These are phyloP conservation scores for Coreius guichenoti DNA, from an alignment of 2,797 vertebrate genomes.

Conservation along the genomic window DNA sequence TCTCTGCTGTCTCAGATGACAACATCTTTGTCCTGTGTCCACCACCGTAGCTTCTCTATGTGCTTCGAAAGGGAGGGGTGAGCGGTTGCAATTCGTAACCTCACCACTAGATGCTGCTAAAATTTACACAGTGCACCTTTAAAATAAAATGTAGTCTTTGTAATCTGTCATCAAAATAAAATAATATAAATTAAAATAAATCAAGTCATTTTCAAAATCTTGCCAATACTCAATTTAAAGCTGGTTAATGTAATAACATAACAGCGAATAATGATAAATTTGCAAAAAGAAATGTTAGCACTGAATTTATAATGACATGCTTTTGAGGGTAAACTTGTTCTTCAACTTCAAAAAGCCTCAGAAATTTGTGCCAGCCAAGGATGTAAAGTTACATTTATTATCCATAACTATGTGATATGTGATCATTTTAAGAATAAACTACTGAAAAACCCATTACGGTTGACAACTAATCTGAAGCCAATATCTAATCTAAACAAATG, in stretches of 20 bases:
- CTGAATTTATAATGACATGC: neutral
- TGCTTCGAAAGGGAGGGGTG: no score
- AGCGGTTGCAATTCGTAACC: no score
- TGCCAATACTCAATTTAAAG: neutral
- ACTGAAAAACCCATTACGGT: neutral
- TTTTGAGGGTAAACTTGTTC: neutral
- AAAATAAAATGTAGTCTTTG: neutral
- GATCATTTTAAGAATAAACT: neutral
- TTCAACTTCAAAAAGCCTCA: neutral
- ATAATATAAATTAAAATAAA: neutral
- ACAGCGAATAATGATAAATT: neutral
- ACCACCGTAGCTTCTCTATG: no score
- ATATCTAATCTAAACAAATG: neutral
- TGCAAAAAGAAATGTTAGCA: neutral
- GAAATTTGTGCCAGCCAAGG: neutral
- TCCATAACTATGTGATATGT: neutral
- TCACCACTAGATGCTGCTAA: no score
- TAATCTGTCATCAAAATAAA: neutral
- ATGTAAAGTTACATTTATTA: neutral
- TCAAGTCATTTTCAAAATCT: neutral
- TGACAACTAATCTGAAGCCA: neutral
- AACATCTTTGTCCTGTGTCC: no score
- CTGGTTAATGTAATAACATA: neutral
- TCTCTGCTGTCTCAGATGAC: no score
- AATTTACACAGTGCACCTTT: neutral